A percentile compares a stretch with the other conserved stretches of the same genome.
These are phyloP conservation scores for Agrochola macilenta DNA, from an alignment of 2,888 invertebrate genomes.

Conservation along the genomic window DNA sequence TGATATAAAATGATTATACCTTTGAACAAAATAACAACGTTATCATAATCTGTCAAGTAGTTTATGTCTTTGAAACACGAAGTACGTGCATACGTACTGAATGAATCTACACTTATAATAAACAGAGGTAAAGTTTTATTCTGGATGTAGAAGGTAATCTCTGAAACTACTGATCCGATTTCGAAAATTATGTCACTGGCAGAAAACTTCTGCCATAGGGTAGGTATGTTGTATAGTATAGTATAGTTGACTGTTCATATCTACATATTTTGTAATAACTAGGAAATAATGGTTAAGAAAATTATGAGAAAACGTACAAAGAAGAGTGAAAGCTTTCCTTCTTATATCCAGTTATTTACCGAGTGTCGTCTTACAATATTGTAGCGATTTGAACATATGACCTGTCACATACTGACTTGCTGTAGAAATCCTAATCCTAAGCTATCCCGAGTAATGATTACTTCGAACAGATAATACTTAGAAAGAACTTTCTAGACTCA, in stretches of 20 bases:
- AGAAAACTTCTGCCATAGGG: neutral
- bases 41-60: slow-evolving; percentile 34
- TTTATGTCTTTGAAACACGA: slow-evolving; percentile 19
- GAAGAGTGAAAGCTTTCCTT: neutral
- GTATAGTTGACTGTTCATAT: neutral
- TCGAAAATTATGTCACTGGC: neutral
- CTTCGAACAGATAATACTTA: neutral
- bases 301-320: neutral
- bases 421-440: neutral
- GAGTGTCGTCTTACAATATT: neutral
- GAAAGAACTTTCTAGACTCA: neutral
- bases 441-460: neutral
- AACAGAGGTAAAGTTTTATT: neutral
- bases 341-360: neutral
- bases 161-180: neutral
- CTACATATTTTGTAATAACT: neutral
- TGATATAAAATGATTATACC: slow-evolving; percentile 5
- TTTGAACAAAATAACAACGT: neutral
- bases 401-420: neutral
- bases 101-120: neutral
- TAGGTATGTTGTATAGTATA: neutral
- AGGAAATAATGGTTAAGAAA: neutral
- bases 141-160: neutral
- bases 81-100: neutral
- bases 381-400: neutral